Conservation (phyloP, 1,140 invertebrate genomes). For the Aphelinus atriplicis region DNA sequence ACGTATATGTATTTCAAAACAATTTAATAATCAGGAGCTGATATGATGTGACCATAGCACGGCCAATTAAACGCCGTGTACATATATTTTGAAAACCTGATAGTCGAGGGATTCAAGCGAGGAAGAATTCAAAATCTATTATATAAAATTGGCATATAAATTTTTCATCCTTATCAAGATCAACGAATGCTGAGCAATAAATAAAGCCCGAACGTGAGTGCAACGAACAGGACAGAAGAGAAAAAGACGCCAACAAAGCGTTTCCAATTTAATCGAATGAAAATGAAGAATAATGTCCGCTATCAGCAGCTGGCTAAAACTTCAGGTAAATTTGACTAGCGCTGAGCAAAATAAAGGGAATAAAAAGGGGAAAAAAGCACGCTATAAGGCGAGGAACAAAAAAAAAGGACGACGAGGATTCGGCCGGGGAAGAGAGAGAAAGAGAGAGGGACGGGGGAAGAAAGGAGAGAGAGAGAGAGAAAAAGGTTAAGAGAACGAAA, state of each 20-base stretch:
- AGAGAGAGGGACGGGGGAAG: slow-evolving; percentile 1
- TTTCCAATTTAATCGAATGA: slow-evolving; percentile 29
- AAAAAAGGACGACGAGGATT: not conserved
- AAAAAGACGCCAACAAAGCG: slow-evolving; percentile 22
- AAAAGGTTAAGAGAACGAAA: not conserved
- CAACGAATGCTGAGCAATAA: not conserved
- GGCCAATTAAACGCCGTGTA: no score
- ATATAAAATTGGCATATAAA: not conserved
- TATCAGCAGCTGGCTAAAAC: slow-evolving; percentile 7
- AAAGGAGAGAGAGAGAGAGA: not conserved
- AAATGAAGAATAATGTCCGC: slow-evolving; percentile 12
- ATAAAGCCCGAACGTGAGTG: not conserved
- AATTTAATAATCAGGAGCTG: no score
- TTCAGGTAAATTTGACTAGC: slow-evolving; percentile 28
- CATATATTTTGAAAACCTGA: no score
- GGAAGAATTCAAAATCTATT: no score
- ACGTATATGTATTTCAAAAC: no score
- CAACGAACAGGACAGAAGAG: not conserved
- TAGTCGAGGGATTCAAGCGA: no score
- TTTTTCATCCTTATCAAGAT: slow-evolving; percentile 10
- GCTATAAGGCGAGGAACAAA: not conserved
- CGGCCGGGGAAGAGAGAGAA: not conserved
- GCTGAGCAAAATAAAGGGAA: slow-evolving; percentile 11
- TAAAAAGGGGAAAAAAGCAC: slow-evolving; percentile 1
- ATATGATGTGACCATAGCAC: no score